Conservation (phyloP, 2,113 vertebrate genomes). For the Sterna hirundo region DNA sequence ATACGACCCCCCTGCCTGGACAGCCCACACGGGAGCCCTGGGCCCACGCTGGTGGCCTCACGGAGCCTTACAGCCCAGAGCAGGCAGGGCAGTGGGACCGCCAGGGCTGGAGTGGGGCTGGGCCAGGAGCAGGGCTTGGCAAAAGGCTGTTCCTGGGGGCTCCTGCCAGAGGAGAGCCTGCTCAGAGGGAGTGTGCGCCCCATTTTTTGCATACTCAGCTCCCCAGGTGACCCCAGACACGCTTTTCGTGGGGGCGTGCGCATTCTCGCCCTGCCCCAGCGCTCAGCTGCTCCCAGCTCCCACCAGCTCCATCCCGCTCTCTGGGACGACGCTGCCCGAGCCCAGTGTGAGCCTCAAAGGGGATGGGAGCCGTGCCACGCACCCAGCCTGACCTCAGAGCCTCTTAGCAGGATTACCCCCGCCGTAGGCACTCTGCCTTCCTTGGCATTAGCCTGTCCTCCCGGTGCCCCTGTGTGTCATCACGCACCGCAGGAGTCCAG, state of each 20-base stretch:
- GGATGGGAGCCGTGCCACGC: background rate
- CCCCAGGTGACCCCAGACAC: background rate
- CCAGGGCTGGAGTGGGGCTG: background rate
- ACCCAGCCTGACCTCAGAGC: background rate
- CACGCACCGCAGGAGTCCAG: accelerated
- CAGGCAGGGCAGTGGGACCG: background rate
- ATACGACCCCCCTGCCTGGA: background rate
- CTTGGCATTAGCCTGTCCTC: background rate
- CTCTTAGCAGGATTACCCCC: conserved; percentile 7
- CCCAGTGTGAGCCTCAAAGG: background rate
- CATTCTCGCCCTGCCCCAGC: background rate
- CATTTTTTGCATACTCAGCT: background rate
- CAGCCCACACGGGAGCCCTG: accelerated
- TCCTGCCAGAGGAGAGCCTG: no score
- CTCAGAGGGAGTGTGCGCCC: accelerated
- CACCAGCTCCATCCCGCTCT: background rate
- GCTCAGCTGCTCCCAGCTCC: background rate
- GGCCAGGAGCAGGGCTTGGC: background rate
- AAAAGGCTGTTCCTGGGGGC: background rate
- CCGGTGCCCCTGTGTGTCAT: background rate
- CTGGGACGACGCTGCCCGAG: accelerated
- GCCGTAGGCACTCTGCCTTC: background rate
- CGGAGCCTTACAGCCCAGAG: background rate
- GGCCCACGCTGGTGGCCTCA: accelerated
- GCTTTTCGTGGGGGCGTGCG: accelerated